Evolutionary conservation across 2,888 invertebrate species (phyloP).

Genomic region (Crossocerus cetratus): DNA sequence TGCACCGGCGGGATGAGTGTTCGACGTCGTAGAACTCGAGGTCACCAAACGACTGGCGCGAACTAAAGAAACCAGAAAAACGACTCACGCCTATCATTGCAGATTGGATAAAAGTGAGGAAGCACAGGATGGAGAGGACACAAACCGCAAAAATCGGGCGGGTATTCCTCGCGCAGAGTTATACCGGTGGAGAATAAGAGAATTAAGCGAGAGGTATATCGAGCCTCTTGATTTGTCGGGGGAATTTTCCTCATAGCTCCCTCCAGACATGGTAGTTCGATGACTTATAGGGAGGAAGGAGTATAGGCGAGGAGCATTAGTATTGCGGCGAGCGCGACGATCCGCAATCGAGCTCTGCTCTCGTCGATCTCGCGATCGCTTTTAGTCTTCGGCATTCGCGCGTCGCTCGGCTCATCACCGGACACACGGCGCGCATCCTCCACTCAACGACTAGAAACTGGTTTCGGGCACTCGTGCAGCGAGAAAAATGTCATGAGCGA

Average conservation of each 20-base stretch:
- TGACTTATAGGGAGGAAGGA: slow-evolving; percentile 15
- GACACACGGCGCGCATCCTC: no score
- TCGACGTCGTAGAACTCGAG: no score
- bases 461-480: neutral
- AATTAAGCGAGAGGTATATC: neutral
- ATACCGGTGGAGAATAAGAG: neutral
- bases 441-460: neutral
- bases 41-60: no score
- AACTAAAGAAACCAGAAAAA: no score
- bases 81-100: no score
- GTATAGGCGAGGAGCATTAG: slow-evolving; percentile 32
- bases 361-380: neutral
- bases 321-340: neutral
- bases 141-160: no score
- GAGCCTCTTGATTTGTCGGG: neutral
- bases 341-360: neutral
- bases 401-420: no score
- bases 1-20: no score
- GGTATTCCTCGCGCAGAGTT: no score
- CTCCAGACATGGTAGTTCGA: slow-evolving; percentile 1
- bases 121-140: no score
- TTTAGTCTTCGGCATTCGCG: neutral
- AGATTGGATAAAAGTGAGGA: no score
- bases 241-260: slow-evolving; percentile 30
- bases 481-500: neutral